Conservation (phyloP, 2,797 vertebrate genomes). For the Silurus aristotelis region DNA sequence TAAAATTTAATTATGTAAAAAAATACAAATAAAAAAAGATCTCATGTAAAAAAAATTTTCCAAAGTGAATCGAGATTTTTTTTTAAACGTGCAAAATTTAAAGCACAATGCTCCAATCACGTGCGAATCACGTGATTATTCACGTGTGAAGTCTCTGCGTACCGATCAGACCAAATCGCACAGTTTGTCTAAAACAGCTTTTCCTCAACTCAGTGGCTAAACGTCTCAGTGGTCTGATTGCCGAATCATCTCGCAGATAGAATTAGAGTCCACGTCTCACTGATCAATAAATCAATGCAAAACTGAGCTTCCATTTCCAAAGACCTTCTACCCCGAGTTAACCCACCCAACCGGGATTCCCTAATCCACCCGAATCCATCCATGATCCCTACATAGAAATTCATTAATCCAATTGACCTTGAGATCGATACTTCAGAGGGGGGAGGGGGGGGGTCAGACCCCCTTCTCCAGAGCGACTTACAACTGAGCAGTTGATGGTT, state of each 20-base stretch:
- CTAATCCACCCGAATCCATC: not conserved
- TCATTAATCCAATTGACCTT: too few species aligned
- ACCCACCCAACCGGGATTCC: not conserved
- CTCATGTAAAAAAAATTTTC: too few species aligned
- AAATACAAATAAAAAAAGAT: too few species aligned
- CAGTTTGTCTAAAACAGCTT: not conserved
- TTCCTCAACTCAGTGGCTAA: not conserved
- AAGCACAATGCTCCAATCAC: not conserved
- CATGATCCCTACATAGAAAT: too few species aligned
- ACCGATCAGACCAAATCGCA: not conserved
- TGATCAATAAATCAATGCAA: constrained; percentile 7
- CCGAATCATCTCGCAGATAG: constrained; percentile 28
- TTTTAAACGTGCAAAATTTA: too few species aligned
- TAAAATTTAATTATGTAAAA: too few species aligned
- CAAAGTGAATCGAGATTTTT: too few species aligned
- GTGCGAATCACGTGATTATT: not conserved
- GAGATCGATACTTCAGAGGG: too few species aligned
- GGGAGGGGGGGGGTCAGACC: too few species aligned
- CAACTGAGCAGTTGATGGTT: too few species aligned
- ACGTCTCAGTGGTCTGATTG: not conserved
- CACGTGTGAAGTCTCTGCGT: not conserved
- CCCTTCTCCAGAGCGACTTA: too few species aligned
- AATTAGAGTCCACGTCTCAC: constrained; percentile 43
- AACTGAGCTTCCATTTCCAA: not conserved
- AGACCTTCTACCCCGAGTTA: not conserved